phyloP scores from a whole-genome alignment of 2,797 vertebrate species.

The Melanitta fusca region DNA sequence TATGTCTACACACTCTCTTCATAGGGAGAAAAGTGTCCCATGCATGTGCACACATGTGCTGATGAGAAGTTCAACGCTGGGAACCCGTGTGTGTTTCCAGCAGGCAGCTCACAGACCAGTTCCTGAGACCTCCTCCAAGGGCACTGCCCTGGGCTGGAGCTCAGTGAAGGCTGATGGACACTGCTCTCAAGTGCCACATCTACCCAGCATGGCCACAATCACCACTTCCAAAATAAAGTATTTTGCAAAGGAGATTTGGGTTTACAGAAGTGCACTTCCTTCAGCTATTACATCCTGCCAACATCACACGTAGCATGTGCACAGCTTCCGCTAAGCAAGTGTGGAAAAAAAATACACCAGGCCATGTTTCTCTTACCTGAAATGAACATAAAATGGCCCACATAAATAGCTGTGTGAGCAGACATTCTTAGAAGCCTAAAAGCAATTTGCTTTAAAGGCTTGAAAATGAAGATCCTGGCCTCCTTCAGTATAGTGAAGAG shows the following conservation, averaged over 20 bases:
- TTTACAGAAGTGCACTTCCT: background rate
- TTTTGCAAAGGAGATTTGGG: background rate
- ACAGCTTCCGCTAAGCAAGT: background rate
- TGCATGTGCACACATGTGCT: too few species aligned
- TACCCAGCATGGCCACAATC: background rate
- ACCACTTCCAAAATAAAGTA: background rate
- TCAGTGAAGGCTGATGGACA: background rate
- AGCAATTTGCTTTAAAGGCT: background rate
- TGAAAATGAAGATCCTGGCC: background rate
- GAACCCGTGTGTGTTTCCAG: background rate
- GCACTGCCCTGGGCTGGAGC: background rate
- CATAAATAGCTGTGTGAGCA: background rate
- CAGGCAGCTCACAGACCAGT: background rate
- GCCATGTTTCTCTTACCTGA: background rate
- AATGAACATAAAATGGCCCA: background rate
- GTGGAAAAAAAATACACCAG: background rate
- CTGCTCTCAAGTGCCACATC: background rate
- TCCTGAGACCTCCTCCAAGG: background rate
- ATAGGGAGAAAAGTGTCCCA: background rate
- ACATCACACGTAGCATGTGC: background rate
- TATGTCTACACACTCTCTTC: background rate
- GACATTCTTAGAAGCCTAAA: background rate
- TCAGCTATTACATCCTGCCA: background rate
- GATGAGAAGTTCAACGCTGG: background rate
- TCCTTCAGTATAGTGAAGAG: background rate